These are phyloP conservation scores for Xylota segnis DNA, from an alignment of 2,888 invertebrate genomes.

Conservation along the genomic window DNA sequence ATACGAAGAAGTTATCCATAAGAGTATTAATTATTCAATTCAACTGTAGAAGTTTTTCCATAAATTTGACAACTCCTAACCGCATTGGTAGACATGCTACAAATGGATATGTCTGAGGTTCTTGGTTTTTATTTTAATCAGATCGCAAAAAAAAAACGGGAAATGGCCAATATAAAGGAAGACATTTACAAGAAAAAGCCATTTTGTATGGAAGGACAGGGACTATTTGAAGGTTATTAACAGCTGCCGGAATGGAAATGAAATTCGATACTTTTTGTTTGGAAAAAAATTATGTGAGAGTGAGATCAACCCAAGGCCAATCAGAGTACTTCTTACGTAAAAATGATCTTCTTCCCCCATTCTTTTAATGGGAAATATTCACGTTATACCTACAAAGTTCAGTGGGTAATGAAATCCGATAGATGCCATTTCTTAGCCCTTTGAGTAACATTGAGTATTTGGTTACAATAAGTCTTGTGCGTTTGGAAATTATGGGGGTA, in stretches of 20 bases:
- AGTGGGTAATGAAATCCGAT: neutral
- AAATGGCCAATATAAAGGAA: neutral
- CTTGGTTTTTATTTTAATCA: neutral
- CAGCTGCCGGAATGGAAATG: slow-evolving; percentile 41
- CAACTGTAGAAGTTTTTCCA: slow-evolving; percentile 2
- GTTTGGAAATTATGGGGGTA: neutral
- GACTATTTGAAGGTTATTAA: neutral
- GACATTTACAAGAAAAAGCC: neutral
- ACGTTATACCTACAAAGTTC: neutral
- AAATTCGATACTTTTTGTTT: slow-evolving; percentile 42
- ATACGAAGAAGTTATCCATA: neutral
- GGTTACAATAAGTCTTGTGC: neutral
- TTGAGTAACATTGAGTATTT: neutral
- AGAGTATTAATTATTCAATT: slow-evolving; percentile 8
- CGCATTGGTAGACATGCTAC: neutral
- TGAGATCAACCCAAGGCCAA: slow-evolving; percentile 5
- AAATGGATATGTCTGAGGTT: neutral
- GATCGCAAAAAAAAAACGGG: neutral
- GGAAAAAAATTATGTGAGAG: neutral
- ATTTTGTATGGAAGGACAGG: neutral
- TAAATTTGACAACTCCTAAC: slow-evolving; percentile 1
- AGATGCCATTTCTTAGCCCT: neutral
- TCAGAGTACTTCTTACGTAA: slow-evolving; percentile 11
- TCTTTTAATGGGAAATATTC: neutral
- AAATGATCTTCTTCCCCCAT: neutral